Conservation (phyloP, 2,888 invertebrate genomes). For the Calameuta pallipes region DNA sequence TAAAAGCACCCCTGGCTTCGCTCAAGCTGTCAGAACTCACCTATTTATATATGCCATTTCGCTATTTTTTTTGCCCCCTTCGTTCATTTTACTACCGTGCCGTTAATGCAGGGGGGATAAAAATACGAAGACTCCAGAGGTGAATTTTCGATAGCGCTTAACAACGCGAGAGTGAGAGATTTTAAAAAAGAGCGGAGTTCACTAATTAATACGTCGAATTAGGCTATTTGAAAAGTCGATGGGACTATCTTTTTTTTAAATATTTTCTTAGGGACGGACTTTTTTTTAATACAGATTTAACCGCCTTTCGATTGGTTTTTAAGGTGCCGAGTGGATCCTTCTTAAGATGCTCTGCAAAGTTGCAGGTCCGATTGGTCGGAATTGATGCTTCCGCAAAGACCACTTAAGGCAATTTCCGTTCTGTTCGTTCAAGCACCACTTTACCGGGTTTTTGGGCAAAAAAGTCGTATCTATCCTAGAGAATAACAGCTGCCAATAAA, state of each 20-base stretch:
- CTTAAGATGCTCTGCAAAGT: slow-evolving; percentile 11
- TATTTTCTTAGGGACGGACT: background rate
- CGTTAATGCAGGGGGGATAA: background rate
- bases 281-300: background rate
- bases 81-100: background rate
- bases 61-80: slow-evolving; percentile 39
- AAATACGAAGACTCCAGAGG: background rate
- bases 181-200: background rate
- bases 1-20: slow-evolving; percentile 63
- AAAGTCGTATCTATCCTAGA: slow-evolving; percentile 38
- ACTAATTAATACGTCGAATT: background rate
- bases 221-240: background rate
- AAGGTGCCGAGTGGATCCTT: background rate
- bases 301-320: background rate
- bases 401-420: slow-evolving; percentile 56
- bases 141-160: background rate
- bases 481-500: slow-evolving; percentile 31
- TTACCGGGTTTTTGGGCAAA: slow-evolving; percentile 32
- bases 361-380: slow-evolving; percentile 23
- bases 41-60: slow-evolving; percentile 61
- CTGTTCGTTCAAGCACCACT: slow-evolving; percentile 35
- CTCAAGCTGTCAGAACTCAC: slow-evolving; percentile 63
- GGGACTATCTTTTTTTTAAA: no score
- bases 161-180: background rate
- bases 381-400: slow-evolving; percentile 44